These are phyloP conservation scores for Melanerpes aurifrons DNA, from an alignment of 2,113 vertebrate genomes.

Conservation along the genomic window DNA sequence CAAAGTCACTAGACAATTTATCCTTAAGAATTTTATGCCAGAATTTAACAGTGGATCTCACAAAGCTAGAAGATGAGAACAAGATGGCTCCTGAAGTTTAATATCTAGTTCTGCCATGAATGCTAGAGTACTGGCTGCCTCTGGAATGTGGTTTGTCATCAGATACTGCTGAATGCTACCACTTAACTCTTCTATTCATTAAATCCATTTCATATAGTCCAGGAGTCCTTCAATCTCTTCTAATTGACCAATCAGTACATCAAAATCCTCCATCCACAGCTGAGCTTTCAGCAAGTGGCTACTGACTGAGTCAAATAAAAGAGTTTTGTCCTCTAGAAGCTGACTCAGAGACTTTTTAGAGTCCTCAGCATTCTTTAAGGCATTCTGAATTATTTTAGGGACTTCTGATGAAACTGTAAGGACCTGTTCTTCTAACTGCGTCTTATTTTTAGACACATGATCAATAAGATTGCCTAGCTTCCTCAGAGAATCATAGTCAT, in stretches of 20 bases:
- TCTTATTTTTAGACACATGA: conserved; percentile 81
- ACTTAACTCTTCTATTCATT: conserved; percentile 91
- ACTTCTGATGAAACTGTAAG: conserved; percentile 87
- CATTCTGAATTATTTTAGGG: conserved; percentile 88
- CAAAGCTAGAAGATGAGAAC: conserved; percentile 85
- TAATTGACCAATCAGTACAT: conserved; percentile 81
- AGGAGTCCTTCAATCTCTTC: conserved; percentile 87
- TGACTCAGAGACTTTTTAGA: conserved; percentile 75
- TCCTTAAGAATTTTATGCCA: conserved; percentile 99
- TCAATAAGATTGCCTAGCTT: conserved; percentile 84
- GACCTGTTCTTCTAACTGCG: conserved; percentile 87
- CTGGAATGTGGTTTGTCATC: conserved; percentile 88
- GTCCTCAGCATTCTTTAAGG: conserved; percentile 87
- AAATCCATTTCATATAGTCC: conserved; percentile 90
- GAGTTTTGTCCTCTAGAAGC: conserved; percentile 81
- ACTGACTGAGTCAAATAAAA: conserved; percentile 76
- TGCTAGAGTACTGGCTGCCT: conserved; percentile 87
- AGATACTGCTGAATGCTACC: conserved; percentile 89
- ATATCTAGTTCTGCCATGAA: conserved; percentile 89
- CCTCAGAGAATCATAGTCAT: conserved; percentile 82
- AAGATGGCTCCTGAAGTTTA: conserved; percentile 86
- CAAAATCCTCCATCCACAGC: conserved; percentile 87
- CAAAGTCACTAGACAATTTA: conserved; percentile 91
- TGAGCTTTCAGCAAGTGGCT: conserved; percentile 83
- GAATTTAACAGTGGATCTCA: conserved; percentile 91